These are phyloP conservation scores for Ectropis grisescens DNA, from an alignment of 1,140 invertebrate genomes.

Conservation along the genomic window DNA sequence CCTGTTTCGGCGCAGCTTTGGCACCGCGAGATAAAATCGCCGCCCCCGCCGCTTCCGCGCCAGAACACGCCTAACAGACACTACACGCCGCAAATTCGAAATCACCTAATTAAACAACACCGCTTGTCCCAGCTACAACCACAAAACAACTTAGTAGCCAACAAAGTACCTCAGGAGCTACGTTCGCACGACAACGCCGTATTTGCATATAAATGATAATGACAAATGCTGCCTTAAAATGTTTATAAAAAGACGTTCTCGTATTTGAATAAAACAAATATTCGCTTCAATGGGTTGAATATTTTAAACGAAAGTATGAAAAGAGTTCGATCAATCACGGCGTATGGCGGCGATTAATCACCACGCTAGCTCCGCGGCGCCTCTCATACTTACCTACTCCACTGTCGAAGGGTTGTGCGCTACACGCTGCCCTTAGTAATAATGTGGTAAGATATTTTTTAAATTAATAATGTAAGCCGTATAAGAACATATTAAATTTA, in stretches of 20 bases:
- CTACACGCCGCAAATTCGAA: conserved; percentile 27
- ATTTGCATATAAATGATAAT: conserved; percentile 44
- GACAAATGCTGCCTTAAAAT: conserved; percentile 58
- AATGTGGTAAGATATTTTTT: too few species aligned
- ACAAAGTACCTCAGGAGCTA: too few species aligned
- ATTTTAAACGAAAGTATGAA: conserved; percentile 24
- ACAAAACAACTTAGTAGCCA: conserved; percentile 6
- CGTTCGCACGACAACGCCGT: conserved; percentile 38
- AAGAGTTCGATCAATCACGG: conserved; percentile 46
- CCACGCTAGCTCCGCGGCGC: conserved; percentile 21
- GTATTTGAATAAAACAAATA: conserved; percentile 19
- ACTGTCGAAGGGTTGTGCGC: too few species aligned
- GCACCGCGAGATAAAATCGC: conserved; percentile 32
- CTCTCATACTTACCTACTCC: too few species aligned
- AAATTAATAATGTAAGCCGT: too few species aligned
- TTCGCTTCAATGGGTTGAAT: conserved; percentile 16
- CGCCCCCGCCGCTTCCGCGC: conserved; percentile 14
- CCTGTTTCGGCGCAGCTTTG: conserved; percentile 36
- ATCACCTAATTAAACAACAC: conserved; percentile 44
- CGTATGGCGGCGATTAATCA: conserved; percentile 50
- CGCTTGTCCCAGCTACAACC: conserved; percentile 6
- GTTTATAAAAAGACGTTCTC: conserved; percentile 22
- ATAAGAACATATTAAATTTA: too few species aligned
- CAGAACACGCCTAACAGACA: conserved; percentile 9
- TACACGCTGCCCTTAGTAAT: too few species aligned